These are phyloP conservation scores for Aphidius gifuensis DNA, from an alignment of 1,140 invertebrate genomes.

Conservation along the genomic window DNA sequence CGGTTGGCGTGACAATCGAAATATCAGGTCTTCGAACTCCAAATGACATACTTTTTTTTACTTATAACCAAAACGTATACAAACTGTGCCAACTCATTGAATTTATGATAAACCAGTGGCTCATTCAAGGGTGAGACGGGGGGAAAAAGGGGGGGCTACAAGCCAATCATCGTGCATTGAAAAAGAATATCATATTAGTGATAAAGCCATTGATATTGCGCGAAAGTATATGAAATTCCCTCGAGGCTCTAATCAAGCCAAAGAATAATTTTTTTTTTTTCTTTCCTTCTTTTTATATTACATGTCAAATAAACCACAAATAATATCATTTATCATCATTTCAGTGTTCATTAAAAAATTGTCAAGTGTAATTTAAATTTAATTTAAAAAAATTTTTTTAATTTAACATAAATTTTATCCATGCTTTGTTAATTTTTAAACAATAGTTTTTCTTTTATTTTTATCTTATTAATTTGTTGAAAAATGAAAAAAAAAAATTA, in stretches of 20 bases:
- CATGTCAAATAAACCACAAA: constrained; percentile 16
- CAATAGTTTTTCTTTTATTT: not conserved
- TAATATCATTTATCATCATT: constrained; percentile 14
- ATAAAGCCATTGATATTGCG: constrained; percentile 51
- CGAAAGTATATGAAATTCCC: constrained; percentile 37
- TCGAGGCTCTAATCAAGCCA: constrained; percentile 51
- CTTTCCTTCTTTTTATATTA: constrained; percentile 13
- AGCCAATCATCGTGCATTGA: constrained; percentile 49
- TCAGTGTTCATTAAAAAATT: not conserved
- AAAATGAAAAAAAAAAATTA: constrained; percentile 5
- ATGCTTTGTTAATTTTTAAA: constrained; percentile 3
- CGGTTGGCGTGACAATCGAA: constrained; percentile 14
- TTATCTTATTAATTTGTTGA: not conserved
- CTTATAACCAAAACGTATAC: not conserved
- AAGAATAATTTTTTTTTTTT: constrained; percentile 46
- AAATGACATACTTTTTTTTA: too few relatives aligned
- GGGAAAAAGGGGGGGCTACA: not conserved
- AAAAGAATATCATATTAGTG: constrained; percentile 49
- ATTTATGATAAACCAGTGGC: too few relatives aligned
- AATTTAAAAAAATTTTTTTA: not conserved
- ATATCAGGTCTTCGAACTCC: constrained; percentile 7
- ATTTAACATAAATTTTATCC: constrained; percentile 8
- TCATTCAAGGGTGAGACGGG: constrained; percentile 4
- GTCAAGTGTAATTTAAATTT: constrained; percentile 3
- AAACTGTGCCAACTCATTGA: too few relatives aligned